These are phyloP conservation scores for Pinna nobilis DNA, from an alignment of 1,140 invertebrate species.

Conservation along the genomic window DNA sequence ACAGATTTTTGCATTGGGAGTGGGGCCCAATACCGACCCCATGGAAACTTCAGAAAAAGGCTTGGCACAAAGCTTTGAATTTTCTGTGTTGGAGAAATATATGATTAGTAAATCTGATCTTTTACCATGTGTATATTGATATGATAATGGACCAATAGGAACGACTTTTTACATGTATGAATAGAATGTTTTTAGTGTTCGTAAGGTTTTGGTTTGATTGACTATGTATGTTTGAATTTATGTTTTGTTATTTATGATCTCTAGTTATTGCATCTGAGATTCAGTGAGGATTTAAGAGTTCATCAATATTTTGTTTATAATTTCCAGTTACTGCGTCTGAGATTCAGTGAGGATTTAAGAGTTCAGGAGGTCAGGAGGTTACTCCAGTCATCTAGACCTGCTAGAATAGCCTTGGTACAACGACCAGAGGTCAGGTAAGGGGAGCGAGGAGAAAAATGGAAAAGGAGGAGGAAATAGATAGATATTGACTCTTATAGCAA, in stretches of 20 bases:
- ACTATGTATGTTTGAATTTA: conserved; percentile 1
- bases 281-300: conserved; percentile 84
- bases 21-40: too few relatives aligned
- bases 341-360: conserved; percentile 84
- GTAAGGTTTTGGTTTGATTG: neutral
- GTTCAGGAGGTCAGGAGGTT: conserved; percentile 89
- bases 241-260: conserved; percentile 10
- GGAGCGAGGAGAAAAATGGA: too few relatives aligned
- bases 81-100: too few relatives aligned
- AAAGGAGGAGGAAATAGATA: neutral
- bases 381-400: conserved; percentile 91
- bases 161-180: too few relatives aligned
- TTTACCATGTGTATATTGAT: too few relatives aligned
- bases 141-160: too few relatives aligned
- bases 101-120: too few relatives aligned
- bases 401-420: conserved; percentile 89
- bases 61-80: too few relatives aligned
- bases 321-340: conserved; percentile 78
- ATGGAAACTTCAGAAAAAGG: too few relatives aligned
- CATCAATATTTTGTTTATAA: conserved; percentile 69
- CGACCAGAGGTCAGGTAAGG: conserved; percentile 86
- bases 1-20: too few relatives aligned
- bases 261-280: conserved; percentile 80
- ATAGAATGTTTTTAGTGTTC: neutral
- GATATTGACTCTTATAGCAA: neutral